A percentile compares a stretch with the other conserved stretches of the same genome.
These are phyloP conservation scores for Pelodytes ibericus DNA, from an alignment of 2,797 vertebrate genomes.

Conservation along the genomic window DNA sequence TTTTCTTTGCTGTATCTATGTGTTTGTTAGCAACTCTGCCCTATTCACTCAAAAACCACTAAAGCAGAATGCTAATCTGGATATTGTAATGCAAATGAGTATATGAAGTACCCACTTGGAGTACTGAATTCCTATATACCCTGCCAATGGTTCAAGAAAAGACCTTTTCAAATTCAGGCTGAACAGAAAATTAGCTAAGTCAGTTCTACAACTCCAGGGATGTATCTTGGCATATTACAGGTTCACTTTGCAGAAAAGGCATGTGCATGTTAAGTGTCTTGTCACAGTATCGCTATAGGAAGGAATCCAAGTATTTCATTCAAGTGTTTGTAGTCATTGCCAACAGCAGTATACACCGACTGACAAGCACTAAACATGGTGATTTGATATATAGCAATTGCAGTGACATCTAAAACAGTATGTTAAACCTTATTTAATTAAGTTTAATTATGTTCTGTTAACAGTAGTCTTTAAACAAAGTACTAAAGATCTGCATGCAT, in stretches of 20 bases:
- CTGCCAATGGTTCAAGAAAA: constrained; percentile 52
- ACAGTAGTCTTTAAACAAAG: not conserved
- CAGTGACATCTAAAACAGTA: constrained; percentile 25
- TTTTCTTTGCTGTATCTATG: not conserved
- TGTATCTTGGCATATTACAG: constrained; percentile 48
- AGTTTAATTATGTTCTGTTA: constrained; percentile 10
- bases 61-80: constrained; percentile 50
- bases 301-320: constrained; percentile 41
- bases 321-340: constrained; percentile 39
- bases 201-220: constrained; percentile 47
- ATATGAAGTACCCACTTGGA: constrained; percentile 49
- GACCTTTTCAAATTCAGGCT: constrained; percentile 28
- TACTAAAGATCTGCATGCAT: not conserved
- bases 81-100: constrained; percentile 51
- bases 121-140: constrained; percentile 44
- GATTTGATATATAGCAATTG: constrained; percentile 29
- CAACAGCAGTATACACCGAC: constrained; percentile 19
- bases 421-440: constrained; percentile 34
- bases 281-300: constrained; percentile 33
- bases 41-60: constrained; percentile 24
- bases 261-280: constrained; percentile 51
- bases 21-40: constrained; percentile 15
- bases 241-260: constrained; percentile 44
- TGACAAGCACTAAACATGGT: not conserved
- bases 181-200: constrained; percentile 49